Evolutionary conservation across 1,140 invertebrate species (phyloP), one percentile per base, ranked within the genome.

Genomic region (Parapsyche elsis): DNA sequence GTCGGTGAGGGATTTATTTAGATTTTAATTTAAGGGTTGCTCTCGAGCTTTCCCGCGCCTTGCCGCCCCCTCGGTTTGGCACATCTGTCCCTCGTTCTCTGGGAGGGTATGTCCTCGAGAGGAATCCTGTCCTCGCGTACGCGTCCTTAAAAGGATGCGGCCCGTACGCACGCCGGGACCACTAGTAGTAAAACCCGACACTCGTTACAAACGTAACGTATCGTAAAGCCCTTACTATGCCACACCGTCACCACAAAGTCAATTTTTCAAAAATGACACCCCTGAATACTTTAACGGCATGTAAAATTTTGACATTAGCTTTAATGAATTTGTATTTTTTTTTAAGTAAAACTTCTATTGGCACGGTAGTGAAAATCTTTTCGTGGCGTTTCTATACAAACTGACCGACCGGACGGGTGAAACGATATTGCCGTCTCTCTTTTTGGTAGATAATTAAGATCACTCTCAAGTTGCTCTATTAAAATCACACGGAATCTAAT

Each of bases 171-270:
- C 81, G 81, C 61, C 81, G 24, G 71, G 53, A 67, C 75, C 46
- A 77, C 75, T 77, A 64, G 81, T 79, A 79, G 76, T 79, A 79
- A 76, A 75, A 75, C 77, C 46, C 77, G 73, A 73, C 77, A 49
- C 77, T 80, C 77, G 75, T 77, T 70, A 71, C 81, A 79, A 74
- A 76, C 78, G 81, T 76, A 79, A 76, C 77, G 81, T 81, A 81
- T 79, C 78, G 81, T 81, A 81, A 78, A 78, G 26, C 77, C 76
- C 70, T 71, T 78, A 78, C 77, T 78, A 78, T 78, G 77, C 77
- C 59, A 71, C 77, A 70, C 77, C 61, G 16, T 77, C 45, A 4
- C 21, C 26, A 14, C 23, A 77, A 77, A 77, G 30, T 67, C 21
- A 38, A 38, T 38, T 38, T 7, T 7, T 38, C 30, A 38, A 38